Evolutionary conservation across 2,888 invertebrate species (phyloP).

Genomic region (Miltochrista miniata): DNA sequence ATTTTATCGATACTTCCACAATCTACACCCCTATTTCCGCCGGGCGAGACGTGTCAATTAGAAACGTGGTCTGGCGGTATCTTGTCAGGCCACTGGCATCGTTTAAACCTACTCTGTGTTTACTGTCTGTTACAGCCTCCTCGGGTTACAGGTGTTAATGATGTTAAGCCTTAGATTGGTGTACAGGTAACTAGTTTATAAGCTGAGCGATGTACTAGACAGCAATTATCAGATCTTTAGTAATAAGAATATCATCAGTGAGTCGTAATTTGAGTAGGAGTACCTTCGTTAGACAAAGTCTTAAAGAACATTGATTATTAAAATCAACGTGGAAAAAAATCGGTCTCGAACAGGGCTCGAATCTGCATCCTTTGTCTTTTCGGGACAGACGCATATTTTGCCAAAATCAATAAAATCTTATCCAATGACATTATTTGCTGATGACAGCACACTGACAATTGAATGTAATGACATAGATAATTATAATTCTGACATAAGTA

Average conservation of each 20-base stretch:
- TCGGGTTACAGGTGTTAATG: conserved; percentile 11
- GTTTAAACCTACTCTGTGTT: conserved; percentile 47
- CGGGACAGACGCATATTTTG: no score
- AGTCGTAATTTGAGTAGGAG: no score
- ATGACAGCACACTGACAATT: no score
- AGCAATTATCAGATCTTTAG: background rate
- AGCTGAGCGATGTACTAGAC: background rate
- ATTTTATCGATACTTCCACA: conserved; percentile 17
- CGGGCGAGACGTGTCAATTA: conserved; percentile 66
- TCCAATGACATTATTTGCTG: no score
- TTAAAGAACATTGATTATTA: no score
- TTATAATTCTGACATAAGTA: no score
- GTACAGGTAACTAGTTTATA: conserved; percentile 3
- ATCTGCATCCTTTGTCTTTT: no score
- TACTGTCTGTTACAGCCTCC: conserved; percentile 22
- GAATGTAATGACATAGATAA: no score
- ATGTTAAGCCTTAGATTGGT: conserved; percentile 4
- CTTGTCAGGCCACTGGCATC: conserved; percentile 44
- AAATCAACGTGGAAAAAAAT: no score
- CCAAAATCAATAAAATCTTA: no score
- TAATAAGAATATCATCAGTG: background rate
- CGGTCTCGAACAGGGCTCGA: no score
- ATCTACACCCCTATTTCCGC: conserved; percentile 40
- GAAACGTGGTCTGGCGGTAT: conserved; percentile 44
- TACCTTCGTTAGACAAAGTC: no score